Percentiles rank a stretch among this genome's conserved stretches.
Evolutionary conservation across 2,797 vertebrate genomes (phyloP).

Genomic region (Psittacula derbiana): DNA sequence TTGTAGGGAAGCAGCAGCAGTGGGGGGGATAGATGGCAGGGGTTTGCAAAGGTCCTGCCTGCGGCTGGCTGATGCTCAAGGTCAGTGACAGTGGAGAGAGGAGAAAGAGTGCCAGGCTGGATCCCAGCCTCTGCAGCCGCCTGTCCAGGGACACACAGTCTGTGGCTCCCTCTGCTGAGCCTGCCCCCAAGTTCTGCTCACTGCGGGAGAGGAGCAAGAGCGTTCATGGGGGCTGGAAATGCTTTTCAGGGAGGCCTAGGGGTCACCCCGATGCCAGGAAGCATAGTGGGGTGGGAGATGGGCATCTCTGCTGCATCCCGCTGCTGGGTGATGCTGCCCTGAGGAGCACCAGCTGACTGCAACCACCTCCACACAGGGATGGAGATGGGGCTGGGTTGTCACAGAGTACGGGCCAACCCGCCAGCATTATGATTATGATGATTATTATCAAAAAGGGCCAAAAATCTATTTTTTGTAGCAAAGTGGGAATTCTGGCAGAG

Average conservation of each 20-base stretch:
- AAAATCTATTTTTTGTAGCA: neutral
- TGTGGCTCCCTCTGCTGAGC: constrained; percentile 63
- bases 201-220: fast-evolving
- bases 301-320: neutral
- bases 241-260: too few relatives aligned
- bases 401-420: neutral
- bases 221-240: fast-evolving
- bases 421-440: neutral
- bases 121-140: neutral
- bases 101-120: neutral
- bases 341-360: fast-evolving
- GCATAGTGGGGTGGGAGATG: neutral
- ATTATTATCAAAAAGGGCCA: neutral
- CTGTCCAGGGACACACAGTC: neutral
- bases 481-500: neutral
- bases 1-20: neutral
- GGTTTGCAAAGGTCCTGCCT: neutral
- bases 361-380: fast-evolving
- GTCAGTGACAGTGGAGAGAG: neutral
- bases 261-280: neutral
- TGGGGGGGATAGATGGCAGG: fast-evolving
- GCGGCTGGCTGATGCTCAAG: neutral
- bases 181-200: neutral
- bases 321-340: neutral
- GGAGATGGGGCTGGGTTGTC: neutral